These are phyloP conservation scores for Poeciliopsis turrubarensis DNA, from an alignment of 2,113 vertebrate species.

Conservation along the genomic window DNA sequence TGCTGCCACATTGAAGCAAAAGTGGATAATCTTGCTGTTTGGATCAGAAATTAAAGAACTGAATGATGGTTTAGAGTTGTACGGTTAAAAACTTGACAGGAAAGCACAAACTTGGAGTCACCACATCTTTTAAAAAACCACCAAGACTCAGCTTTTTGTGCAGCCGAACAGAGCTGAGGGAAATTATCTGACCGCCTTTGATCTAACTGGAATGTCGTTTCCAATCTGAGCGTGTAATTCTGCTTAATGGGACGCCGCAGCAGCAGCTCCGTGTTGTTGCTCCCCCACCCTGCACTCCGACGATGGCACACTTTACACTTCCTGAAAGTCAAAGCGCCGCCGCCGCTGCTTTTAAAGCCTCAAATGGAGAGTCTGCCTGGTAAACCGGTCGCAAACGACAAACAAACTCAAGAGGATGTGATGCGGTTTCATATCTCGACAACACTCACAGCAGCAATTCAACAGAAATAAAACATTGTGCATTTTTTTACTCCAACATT, in stretches of 20 bases:
- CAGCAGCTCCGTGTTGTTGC: constrained; percentile 44
- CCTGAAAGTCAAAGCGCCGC: constrained; percentile 55
- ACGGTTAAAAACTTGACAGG: constrained; percentile 23
- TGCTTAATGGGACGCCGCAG: constrained; percentile 33
- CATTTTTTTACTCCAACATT: constrained; percentile 12
- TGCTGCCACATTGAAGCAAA: background rate
- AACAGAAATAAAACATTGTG: constrained; percentile 22
- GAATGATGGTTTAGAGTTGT: background rate
- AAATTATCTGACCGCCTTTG: constrained; percentile 42
- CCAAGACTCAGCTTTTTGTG: background rate
- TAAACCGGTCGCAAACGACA: constrained; percentile 17
- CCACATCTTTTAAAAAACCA: constrained; percentile 13
- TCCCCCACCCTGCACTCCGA: constrained; percentile 31
- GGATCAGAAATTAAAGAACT: constrained; percentile 14
- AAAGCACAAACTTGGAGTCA: background rate
- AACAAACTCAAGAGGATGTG: constrained; percentile 11
- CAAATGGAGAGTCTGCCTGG: constrained; percentile 48
- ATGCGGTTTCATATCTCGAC: constrained; percentile 12
- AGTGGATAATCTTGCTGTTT: background rate
- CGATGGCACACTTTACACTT: constrained; percentile 45
- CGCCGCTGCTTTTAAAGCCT: constrained; percentile 45
- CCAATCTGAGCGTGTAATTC: constrained; percentile 37
- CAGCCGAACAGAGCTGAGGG: constrained; percentile 13
- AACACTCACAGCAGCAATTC: constrained; percentile 15
- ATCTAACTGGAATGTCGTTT: constrained; percentile 49